Evolutionary conservation across 2,113 vertebrate genomes (phyloP).

Genomic region (Xiphophorus couchianus): DNA sequence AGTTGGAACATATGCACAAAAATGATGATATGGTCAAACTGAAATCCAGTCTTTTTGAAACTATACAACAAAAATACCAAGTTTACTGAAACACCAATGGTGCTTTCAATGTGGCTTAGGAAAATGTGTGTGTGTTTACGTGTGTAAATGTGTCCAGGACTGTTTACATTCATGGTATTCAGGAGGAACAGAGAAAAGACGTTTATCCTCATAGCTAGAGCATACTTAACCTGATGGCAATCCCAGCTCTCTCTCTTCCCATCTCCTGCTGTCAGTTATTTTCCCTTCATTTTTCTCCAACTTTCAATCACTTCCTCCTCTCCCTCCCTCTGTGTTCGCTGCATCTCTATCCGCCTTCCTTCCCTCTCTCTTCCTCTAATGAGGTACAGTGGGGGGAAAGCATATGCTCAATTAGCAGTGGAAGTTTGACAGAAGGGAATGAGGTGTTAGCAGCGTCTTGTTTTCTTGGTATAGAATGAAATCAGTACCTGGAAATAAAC

Average conservation of each 20-base stretch:
- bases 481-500: neutral
- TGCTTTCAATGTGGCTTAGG: neutral
- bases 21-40: neutral
- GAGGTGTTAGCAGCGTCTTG: slow-evolving; percentile 46
- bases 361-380: neutral
- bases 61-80: neutral
- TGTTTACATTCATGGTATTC: neutral
- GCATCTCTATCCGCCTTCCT: neutral
- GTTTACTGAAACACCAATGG: too few species aligned
- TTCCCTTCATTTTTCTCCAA: neutral
- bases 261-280: neutral
- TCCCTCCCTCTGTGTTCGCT: neutral
- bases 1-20: too few species aligned
- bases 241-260: neutral
- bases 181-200: neutral
- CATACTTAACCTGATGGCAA: neutral
- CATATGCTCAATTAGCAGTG: slow-evolving; percentile 60
- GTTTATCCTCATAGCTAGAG: neutral
- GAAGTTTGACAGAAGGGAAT: slow-evolving; percentile 46
- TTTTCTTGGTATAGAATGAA: slow-evolving; percentile 32
- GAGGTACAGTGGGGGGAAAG: slow-evolving; percentile 1
- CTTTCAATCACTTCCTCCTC: neutral
- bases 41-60: neutral
- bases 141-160: too few species aligned
- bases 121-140: neutral